These are phyloP conservation scores for Threskiornis aethiopicus DNA, from an alignment of 2,797 vertebrate genomes.

Conservation along the genomic window DNA sequence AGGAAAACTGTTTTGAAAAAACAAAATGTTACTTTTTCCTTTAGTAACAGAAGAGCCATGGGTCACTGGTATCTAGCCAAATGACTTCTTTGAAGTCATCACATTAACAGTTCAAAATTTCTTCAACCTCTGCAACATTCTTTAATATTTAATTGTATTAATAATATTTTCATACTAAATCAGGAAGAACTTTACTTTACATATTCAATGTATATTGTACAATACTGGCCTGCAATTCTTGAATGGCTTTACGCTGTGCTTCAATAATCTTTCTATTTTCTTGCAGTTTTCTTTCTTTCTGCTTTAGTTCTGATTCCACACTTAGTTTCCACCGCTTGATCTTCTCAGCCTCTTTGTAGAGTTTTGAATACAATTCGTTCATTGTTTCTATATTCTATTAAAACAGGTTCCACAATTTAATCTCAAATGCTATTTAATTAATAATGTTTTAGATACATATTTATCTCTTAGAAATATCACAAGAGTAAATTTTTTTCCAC, in stretches of 20 bases:
- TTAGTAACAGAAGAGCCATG: neutral
- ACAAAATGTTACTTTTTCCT: neutral
- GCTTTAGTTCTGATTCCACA: slow-evolving; percentile 81
- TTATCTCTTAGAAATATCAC: slow-evolving; percentile 59
- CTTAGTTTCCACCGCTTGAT: slow-evolving; percentile 90
- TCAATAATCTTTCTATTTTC: slow-evolving; percentile 89
- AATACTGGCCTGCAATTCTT: slow-evolving; percentile 87
- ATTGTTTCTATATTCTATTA: slow-evolving; percentile 77
- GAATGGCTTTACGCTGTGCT: slow-evolving; percentile 90
- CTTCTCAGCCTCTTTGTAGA: slow-evolving; percentile 93
- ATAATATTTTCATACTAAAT: neutral
- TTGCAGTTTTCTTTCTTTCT: slow-evolving; percentile 87
- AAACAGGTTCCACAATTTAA: slow-evolving; percentile 30
- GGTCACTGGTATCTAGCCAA: neutral
- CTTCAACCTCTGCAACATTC: neutral
- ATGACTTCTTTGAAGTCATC: neutral
- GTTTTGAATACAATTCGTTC: slow-evolving; percentile 85
- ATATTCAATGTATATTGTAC: neutral
- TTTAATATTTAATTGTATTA: neutral
- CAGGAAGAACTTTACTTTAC: neutral
- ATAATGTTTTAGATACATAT: neutral
- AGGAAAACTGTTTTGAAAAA: neutral
- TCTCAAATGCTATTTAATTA: neutral
- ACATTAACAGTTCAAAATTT: neutral
- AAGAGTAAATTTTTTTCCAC: neutral